These are phyloP conservation scores for Lasiurus borealis DNA, from an alignment of 2,113 vertebrate species.

Conservation along the genomic window DNA sequence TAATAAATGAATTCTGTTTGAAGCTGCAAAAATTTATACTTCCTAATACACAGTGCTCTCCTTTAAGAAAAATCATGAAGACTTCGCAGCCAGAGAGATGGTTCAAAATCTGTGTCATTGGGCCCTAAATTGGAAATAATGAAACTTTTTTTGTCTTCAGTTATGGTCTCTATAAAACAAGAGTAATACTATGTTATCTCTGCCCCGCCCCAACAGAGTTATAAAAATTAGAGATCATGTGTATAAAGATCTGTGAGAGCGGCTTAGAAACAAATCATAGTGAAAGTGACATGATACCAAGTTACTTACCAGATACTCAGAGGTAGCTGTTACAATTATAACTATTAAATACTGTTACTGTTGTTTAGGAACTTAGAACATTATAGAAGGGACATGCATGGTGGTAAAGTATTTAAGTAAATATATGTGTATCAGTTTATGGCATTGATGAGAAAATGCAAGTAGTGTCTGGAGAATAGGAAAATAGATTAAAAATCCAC, in stretches of 20 bases:
- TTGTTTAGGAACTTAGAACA: neutral
- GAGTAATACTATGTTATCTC: neutral
- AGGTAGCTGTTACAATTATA: neutral
- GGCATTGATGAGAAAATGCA: neutral
- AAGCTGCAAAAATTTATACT: neutral
- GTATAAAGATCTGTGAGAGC: neutral
- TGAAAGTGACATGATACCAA: neutral
- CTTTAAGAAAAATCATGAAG: neutral
- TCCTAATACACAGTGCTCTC: neutral
- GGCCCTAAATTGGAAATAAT: neutral
- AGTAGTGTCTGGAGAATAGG: neutral
- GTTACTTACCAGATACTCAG: neutral
- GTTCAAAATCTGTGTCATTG: neutral
- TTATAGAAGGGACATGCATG: neutral
- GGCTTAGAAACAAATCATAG: neutral
- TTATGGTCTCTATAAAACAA: neutral
- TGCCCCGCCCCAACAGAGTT: neutral
- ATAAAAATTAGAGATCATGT: neutral
- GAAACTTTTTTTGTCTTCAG: neutral
- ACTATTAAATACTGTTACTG: neutral
- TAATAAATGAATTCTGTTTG: neutral
- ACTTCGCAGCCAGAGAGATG: neutral
- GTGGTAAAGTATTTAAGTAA: neutral
- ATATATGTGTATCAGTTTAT: neutral
- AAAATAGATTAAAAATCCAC: neutral